Conservation (phyloP, 2,113 vertebrate genomes). For the Corythornis cristatus region DNA sequence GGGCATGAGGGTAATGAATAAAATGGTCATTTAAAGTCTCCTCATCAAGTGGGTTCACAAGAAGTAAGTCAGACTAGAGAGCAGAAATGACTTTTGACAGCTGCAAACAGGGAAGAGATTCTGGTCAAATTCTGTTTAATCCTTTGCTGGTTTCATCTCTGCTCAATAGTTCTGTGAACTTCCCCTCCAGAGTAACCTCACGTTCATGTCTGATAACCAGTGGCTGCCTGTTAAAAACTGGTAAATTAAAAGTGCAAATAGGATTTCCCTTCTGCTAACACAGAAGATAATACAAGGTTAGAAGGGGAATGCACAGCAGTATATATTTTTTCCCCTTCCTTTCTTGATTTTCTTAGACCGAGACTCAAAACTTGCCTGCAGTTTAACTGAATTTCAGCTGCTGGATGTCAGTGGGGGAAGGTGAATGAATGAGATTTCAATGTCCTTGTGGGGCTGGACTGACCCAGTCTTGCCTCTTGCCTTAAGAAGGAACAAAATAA, state of each 20-base stretch:
- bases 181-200: background rate
- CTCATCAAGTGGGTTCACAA: conserved; percentile 5
- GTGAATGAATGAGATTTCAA: background rate
- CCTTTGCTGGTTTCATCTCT: background rate
- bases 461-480: background rate
- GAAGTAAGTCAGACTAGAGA: conserved; percentile 8
- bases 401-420: background rate
- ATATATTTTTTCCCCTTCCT: background rate
- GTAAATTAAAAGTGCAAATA: background rate
- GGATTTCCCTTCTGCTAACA: background rate
- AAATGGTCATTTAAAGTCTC: background rate
- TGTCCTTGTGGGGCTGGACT: background rate
- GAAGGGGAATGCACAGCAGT: background rate
- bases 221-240: background rate
- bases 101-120: background rate
- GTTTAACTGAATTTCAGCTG: background rate
- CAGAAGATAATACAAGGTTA: background rate
- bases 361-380: background rate
- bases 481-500: background rate
- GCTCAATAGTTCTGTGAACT: background rate
- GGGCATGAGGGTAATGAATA: background rate
- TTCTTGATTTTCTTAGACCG: background rate
- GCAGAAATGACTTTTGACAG: background rate
- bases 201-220: background rate
- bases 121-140: background rate